Evolutionary conservation across 2,113 vertebrate genomes (phyloP), one percentile per base, ranked within the genome.

Genomic region (Lutjanus erythropterus): DNA sequence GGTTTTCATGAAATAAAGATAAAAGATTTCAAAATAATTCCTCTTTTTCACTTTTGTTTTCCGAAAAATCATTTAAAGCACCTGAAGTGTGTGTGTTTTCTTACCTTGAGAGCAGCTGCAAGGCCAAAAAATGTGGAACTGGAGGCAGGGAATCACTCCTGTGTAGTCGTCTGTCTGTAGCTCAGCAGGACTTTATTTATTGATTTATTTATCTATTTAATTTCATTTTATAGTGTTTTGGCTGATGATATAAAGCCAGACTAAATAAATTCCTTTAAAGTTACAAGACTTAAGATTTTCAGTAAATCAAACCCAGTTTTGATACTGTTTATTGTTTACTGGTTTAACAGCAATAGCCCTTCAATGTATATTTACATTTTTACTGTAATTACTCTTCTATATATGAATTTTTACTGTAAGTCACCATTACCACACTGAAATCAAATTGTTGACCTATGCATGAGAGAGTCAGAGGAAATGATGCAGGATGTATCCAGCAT

Each of bases 51-150:
- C 42, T 44, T 72, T n/a, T 37, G 23, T 78, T 66, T 44, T n/a
- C 16, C 44, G 29, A 61, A 83, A 79, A 50, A 29, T 27, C 61
- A 29, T 42, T 27, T 64, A 16, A 39, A 74, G 37, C 31, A 55
- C 11, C 37, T 70, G 37, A 67, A 46, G 50, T 61, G 18, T 62
- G 42, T 52, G 27, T 3, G 14, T 59, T 76, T 68, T 80, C 52
- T 83, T 64, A 78, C 86, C 78, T 86, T 90, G 85, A 84, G 31
- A 87, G 69, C 58, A 88, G 82, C 78, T 87, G 79, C 80, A 79
- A 75, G 37, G 66, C 66, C 52, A 42, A 9, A 15, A 61, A 62
- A 37, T 58, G 42, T 47, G 27, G 5, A 25, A 50, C 42, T 14
- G 27, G 14, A n/a, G 9, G 15, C 4, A 50, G 8, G 9, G 3